Conservation (phyloP, 2,113 vertebrate species). For the Alexandromys fortis region DNA sequence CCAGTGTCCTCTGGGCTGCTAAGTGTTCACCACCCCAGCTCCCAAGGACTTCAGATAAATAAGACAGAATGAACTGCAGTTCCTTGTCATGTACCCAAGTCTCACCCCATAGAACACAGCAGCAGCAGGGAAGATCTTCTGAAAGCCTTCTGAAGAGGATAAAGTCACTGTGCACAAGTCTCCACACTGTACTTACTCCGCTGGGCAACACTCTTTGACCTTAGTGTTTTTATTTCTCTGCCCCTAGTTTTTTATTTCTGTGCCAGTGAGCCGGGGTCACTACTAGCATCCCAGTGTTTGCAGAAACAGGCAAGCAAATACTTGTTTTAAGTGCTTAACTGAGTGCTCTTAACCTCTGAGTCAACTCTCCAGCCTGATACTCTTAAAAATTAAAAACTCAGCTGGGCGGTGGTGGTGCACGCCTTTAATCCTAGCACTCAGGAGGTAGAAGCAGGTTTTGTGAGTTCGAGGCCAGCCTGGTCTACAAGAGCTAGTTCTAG, state of each 20-base stretch:
- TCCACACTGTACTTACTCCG: background rate
- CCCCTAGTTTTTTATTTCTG: background rate
- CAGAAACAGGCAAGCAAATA: accelerated
- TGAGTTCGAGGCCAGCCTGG: too few relatives aligned
- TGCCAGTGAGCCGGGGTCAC: background rate
- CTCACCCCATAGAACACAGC: accelerated
- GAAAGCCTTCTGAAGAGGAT: background rate
- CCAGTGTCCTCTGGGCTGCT: accelerated
- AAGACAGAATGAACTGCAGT: background rate
- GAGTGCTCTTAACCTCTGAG: too few relatives aligned
- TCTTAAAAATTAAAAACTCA: too few relatives aligned
- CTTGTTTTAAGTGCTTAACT: background rate
- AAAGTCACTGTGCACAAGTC: background rate
- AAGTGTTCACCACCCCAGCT: too few relatives aligned
- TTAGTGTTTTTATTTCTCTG: background rate
- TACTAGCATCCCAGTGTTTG: accelerated
- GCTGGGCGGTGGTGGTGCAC: too few relatives aligned
- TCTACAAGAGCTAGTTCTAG: too few relatives aligned
- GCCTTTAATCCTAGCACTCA: too few relatives aligned
- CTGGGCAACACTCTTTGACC: background rate
- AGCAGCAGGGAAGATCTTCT: accelerated
- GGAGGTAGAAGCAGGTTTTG: too few relatives aligned
- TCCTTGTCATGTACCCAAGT: background rate
- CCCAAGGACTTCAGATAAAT: background rate
- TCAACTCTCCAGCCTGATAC: too few relatives aligned